phyloP scores from a whole-genome alignment of 2,113 vertebrate species.

The Orthonyx spaldingii region DNA sequence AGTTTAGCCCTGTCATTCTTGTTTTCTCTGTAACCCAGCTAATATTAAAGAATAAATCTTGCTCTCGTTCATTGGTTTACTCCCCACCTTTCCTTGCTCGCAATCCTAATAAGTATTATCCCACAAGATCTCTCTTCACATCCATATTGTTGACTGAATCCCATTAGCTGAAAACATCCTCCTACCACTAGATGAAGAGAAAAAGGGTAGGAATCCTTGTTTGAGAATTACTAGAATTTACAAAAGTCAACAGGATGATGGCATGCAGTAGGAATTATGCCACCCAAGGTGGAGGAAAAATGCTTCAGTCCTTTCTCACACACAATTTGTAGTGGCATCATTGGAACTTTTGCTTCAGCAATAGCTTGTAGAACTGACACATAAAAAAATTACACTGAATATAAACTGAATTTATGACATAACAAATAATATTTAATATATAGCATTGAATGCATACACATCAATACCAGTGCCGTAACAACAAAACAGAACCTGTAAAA shows the following conservation, averaged over 20 bases:
- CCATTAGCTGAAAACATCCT: background rate
- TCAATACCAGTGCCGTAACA: slow-evolving; percentile 73
- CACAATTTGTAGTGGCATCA: background rate
- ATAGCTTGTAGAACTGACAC: background rate
- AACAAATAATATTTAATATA: slow-evolving; percentile 74
- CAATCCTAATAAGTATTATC: background rate
- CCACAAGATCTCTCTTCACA: background rate
- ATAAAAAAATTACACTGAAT: background rate
- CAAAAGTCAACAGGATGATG: background rate
- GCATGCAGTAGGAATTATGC: background rate
- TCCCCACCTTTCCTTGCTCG: background rate
- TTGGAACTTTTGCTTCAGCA: background rate
- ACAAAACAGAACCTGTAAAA: slow-evolving; percentile 76
- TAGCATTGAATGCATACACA: slow-evolving; percentile 71
- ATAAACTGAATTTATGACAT: slow-evolving; percentile 40
- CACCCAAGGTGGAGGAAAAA: background rate
- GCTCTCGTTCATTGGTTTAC: background rate
- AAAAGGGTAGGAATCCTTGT: background rate
- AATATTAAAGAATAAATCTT: background rate
- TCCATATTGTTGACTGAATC: background rate
- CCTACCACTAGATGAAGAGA: background rate
- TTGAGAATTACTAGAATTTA: background rate
- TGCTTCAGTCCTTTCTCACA: background rate
- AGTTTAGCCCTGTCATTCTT: background rate
- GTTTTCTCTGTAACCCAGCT: background rate